Base-by-base conservation (phyloP, 2,888 invertebrate genomes). In the Acanthococcus lagerstroemiae region DNA sequence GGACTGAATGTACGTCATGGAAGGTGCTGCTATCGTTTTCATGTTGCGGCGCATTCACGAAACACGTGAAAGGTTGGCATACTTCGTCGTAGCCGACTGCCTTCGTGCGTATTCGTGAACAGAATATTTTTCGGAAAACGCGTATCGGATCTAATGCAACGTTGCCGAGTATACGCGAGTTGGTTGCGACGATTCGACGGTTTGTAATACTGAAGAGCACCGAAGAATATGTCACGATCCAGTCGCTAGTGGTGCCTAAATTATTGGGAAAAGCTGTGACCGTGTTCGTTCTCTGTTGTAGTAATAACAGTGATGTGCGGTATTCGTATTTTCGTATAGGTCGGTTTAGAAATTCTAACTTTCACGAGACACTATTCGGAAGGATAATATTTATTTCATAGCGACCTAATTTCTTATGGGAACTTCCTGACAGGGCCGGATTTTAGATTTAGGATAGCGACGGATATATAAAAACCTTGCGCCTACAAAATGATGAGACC, bases 1-100 rank as follows among this genome's bases (percentile, higher is more conserved):
- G 7, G 37, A 9, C 7, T 15, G 37, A 9, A 37, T 15, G 15
- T 17, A 45, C 46, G 46, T 5, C 19, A 45, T 19, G 52, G 21
- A 52, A 6, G 24, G 52, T 52, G 52, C 52, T 52, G 52, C 52
- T 15, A 21, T 52, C 52, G 15, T 22, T 52, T 21, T 52, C 52
- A 52, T 52, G 15, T 52, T 52, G 52, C 52, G 52, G 19, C 24
- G 22, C 9, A 21, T 19, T 7, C 5, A 6, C 4, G 15, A 45
- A 45, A 45, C 46, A 22, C 15, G 15, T 22, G 24, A 52, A 52
- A 22, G 52, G 21, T 12, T 24, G 24, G 22, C 9, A 21, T 24
- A 15, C 9, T 19, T 52, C 9, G 21, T 52, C 24, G 22, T 22
- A 2, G 21, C 24, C 22, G 24, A 21, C 21, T 24, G 5, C 12